A percentile compares a stretch with the other conserved stretches of the same genome.
These are phyloP conservation scores for Kryphioiulus occultus DNA, from an alignment of 2,888 invertebrate genomes.

Conservation along the genomic window DNA sequence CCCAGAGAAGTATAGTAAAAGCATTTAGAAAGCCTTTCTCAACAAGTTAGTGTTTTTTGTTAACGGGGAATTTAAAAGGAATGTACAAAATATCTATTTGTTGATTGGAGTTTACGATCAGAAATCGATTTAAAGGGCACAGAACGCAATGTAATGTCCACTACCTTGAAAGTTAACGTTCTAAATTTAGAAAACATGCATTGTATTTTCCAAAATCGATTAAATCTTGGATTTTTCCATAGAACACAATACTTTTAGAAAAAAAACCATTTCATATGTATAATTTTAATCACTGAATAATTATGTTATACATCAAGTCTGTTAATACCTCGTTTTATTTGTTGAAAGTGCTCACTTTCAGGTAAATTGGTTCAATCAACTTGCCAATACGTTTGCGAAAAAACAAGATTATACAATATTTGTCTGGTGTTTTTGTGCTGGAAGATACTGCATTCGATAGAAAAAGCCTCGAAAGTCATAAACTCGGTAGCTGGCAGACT, in stretches of 20 bases:
- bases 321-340: no score
- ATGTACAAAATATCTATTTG: neutral
- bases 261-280: no score
- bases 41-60: neutral
- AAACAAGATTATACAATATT: neutral
- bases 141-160: neutral
- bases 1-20: neutral
- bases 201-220: no score
- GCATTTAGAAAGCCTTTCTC: neutral
- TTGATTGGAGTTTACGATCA: neutral
- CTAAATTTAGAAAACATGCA: no score
- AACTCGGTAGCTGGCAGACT: neutral
- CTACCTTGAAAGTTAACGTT: no score
- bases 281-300: no score
- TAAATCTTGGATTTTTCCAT: no score
- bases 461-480: neutral
- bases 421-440: neutral
- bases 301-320: no score
- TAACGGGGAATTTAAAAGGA: neutral
- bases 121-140: neutral
- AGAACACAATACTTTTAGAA: no score
- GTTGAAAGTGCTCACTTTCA: no score
- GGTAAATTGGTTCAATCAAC: no score
- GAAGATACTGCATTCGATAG: neutral
- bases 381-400: no score